Evolutionary conservation across 1,140 invertebrate species (phyloP), one percentile per base, ranked within the genome.

Genomic region (Lithobius niger): DNA sequence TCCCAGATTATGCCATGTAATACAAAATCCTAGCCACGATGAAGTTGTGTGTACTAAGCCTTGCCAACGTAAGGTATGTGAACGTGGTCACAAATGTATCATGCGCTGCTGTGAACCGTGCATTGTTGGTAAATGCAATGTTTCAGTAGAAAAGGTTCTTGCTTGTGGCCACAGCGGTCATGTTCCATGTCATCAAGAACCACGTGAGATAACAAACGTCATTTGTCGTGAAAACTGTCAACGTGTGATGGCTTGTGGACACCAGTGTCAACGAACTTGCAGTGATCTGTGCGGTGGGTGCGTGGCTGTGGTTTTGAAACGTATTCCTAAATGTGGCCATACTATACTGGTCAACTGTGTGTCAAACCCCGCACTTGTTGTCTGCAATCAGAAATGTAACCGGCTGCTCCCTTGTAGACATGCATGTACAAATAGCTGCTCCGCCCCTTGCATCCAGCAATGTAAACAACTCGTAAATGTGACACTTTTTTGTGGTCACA

Each of bases 381-480:
- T 64, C 40, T 81, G 79, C 60, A 55, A 51, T n/a, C 31, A 36
- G n/a, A n/a, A n/a, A n/a, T 36, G 31, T 36, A 47, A 53, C n/a
- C 52, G 28, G 18, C 19, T 27, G 18, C 31, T 62, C 2, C 2
- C 0, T 16, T 62, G 60, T 47, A 57, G 60, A 22, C 61, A 62
- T 40, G 21, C n/a, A n/a, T 62, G 60, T 40, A 15, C 16, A 21
- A 58, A 52, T 15, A 40, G 2, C 15, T 62, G 61, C 18, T 19
- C 42, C 26, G 27, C 53, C 15, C 19, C 27, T 16, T 61, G 57
- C 26, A n/a, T 27, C 22, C 21, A 19, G 16, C 27, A 47, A 47
- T 47, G 44, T 22, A 21, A 47, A 47, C 13, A 18, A 10, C 10
- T 47, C 22, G 44, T 47, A 10, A 21, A 47, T 10, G 22, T 15